Conservation (phyloP, 1,140 invertebrate species). For the Leptinotarsa lineolata region DNA sequence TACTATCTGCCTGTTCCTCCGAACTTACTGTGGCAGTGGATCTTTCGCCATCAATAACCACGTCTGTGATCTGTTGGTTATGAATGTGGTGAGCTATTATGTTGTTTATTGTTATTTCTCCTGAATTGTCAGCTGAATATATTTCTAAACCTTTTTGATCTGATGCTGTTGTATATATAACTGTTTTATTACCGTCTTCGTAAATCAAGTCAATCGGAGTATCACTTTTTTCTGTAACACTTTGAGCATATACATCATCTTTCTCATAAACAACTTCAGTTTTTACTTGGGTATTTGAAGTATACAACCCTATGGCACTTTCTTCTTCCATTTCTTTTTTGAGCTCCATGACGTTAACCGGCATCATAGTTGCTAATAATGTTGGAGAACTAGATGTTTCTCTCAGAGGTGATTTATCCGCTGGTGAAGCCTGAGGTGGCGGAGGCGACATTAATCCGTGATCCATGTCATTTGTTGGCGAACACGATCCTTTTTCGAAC, state of each 20-base stretch:
- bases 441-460: slow-evolving; percentile 53
- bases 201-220: slow-evolving; percentile 79
- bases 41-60: slow-evolving; percentile 58
- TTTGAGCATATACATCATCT: slow-evolving; percentile 63
- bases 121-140: slow-evolving; percentile 58
- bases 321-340: slow-evolving; percentile 61
- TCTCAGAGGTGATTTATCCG: slow-evolving; percentile 47
- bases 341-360: slow-evolving; percentile 68
- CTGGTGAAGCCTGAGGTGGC: slow-evolving; percentile 52
- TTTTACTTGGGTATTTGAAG: slow-evolving; percentile 63
- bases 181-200: slow-evolving; percentile 79
- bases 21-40: slow-evolving; percentile 45
- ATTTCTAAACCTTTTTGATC: slow-evolving; percentile 60
- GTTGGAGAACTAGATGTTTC: slow-evolving; percentile 66
- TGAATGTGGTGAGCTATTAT: slow-evolving; percentile 59
- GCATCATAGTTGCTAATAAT: slow-evolving; percentile 77
- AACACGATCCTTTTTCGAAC: slow-evolving; percentile 46
- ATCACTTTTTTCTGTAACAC: slow-evolving; percentile 66
- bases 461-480: slow-evolving; percentile 46
- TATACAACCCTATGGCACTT: slow-evolving; percentile 61
- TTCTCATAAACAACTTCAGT: slow-evolving; percentile 59
- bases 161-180: slow-evolving; percentile 74
- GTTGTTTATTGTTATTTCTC: slow-evolving; percentile 56
- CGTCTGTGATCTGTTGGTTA: slow-evolving; percentile 57
- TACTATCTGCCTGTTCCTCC: slow-evolving; percentile 51